Evolutionary conservation across 2,113 vertebrate genomes (phyloP).

Genomic region (Eulacestoma nigropectus): DNA sequence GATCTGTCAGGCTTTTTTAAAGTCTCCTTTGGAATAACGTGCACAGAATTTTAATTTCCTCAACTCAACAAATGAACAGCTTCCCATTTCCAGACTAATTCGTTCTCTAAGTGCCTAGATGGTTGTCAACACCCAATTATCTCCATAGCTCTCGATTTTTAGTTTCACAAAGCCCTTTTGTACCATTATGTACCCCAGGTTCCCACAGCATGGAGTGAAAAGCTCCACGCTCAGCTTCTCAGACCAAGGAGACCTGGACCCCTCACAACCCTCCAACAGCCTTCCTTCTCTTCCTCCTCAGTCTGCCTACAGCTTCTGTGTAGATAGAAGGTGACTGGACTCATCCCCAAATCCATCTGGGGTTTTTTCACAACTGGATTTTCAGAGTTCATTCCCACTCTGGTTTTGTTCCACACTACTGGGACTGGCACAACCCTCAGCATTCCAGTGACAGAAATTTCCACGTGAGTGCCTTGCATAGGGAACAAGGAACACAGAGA

Average conservation of each 20-base stretch:
- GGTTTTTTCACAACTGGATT: background rate
- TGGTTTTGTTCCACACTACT: background rate
- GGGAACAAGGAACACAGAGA: background rate
- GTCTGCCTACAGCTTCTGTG: background rate
- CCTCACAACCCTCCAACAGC: background rate
- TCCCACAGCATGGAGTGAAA: background rate
- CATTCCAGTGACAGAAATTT: background rate
- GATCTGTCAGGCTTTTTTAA: background rate
- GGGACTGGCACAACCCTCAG: background rate
- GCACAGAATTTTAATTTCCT: background rate
- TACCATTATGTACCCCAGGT: background rate
- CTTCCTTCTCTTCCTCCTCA: background rate
- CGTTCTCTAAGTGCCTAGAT: background rate
- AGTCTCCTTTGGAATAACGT: background rate
- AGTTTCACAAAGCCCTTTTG: background rate
- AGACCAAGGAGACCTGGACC: background rate
- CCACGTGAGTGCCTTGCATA: rapidly evolving
- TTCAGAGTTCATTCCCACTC: background rate
- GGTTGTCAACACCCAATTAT: background rate
- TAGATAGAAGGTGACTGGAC: background rate
- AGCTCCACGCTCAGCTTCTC: background rate
- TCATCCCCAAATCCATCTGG: background rate
- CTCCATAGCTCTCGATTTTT: background rate
- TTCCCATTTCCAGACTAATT: background rate
- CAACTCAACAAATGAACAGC: background rate